phyloP scores from a whole-genome alignment of 2,113 vertebrate species.

The Oncorhynchus masou region DNA sequence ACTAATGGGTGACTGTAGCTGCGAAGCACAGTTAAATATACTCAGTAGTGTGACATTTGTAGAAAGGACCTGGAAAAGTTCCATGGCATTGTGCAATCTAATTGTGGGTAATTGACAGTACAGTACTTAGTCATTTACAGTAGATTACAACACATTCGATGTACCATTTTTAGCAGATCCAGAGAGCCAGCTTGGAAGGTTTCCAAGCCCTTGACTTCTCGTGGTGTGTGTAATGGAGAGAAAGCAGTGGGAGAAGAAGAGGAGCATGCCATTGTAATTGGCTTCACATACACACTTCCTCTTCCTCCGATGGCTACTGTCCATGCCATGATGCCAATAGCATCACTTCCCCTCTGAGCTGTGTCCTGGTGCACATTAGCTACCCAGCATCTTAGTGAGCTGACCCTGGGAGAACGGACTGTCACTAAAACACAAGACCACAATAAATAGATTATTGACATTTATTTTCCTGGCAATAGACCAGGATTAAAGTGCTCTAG shows the following conservation, averaged over 20 bases:
- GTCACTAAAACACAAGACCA: not conserved
- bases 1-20: slow-evolving; percentile 3
- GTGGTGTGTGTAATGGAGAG: not conserved
- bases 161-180: no score
- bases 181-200: no score
- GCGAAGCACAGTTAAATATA: not conserved
- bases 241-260: not conserved
- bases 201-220: no score
- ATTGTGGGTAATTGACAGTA: not conserved
- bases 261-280: not conserved
- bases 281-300: not conserved
- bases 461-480: not conserved
- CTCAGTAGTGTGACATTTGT: not conserved
- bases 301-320: not conserved
- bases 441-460: not conserved
- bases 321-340: not conserved
- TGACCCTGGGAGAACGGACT: slow-evolving; percentile 6
- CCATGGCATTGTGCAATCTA: not conserved
- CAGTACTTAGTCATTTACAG: no score
- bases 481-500: not conserved
- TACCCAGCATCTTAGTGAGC: not conserved
- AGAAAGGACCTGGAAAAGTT: not conserved
- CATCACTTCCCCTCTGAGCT: not conserved
- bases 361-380: not conserved
- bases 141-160: no score